These are phyloP conservation scores for Pogonophryne albipinna DNA, from an alignment of 2,797 vertebrate species.

Conservation along the genomic window DNA sequence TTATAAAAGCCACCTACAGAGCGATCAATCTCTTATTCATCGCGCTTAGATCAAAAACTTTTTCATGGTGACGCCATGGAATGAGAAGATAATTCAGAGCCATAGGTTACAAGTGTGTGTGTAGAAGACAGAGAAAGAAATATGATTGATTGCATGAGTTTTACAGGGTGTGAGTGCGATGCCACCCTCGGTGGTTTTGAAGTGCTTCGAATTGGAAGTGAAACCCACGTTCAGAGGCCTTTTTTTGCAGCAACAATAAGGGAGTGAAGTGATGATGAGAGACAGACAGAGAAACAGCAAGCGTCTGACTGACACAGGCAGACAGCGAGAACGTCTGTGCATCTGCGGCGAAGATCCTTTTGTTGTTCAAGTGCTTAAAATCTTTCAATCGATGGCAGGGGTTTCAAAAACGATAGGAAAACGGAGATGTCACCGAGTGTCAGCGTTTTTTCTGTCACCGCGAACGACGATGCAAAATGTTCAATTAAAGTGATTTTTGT, in stretches of 20 bases:
- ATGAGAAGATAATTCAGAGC: conserved; percentile 33
- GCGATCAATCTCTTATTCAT: conserved; percentile 42
- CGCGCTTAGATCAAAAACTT: conserved; percentile 45
- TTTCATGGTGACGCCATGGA: conserved; percentile 29
- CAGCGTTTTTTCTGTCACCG: conserved; percentile 9
- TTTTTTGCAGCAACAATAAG: conserved; percentile 60
- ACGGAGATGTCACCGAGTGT: neutral
- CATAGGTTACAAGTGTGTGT: conserved; percentile 26
- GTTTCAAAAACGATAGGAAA: conserved; percentile 32
- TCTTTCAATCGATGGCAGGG: conserved; percentile 22
- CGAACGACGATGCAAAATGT: neutral
- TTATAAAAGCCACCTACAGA: conserved; percentile 32
- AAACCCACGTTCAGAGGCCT: conserved; percentile 50
- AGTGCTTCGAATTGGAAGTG: conserved; percentile 47
- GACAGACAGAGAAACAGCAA: conserved; percentile 20
- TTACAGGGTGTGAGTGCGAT: conserved; percentile 54
- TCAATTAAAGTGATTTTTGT: conserved; percentile 40
- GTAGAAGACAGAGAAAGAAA: conserved; percentile 28
- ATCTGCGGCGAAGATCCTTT: conserved; percentile 16
- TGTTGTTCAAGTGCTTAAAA: conserved; percentile 15
- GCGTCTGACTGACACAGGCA: conserved; percentile 26
- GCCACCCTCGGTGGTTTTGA: conserved; percentile 67
- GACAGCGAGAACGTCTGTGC: conserved; percentile 8
- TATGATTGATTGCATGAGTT: conserved; percentile 61
- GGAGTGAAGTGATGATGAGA: conserved; percentile 37